These are phyloP conservation scores for Vulpes ferrilata DNA, from an alignment of 2,113 vertebrate genomes.

Conservation along the genomic window DNA sequence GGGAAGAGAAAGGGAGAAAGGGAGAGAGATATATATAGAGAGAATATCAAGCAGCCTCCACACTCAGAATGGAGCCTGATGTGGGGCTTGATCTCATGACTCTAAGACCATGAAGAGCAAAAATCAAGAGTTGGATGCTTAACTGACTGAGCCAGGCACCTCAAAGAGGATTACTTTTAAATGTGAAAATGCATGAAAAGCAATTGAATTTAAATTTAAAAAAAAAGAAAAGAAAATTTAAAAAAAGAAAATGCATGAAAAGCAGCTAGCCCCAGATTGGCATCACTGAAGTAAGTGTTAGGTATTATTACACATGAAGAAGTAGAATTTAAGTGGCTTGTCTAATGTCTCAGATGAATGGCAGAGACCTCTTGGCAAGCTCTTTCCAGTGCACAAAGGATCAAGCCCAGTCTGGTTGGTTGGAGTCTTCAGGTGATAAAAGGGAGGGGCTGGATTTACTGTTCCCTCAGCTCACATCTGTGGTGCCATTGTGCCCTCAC, in stretches of 20 bases:
- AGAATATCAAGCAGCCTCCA: neutral
- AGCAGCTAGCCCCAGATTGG: neutral
- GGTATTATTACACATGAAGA: neutral
- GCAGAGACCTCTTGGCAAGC: neutral
- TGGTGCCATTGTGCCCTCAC: neutral
- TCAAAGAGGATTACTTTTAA: neutral
- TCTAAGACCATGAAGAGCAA: neutral
- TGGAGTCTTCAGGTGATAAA: neutral
- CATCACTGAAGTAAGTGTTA: neutral
- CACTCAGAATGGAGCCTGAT: neutral
- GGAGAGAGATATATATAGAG: neutral
- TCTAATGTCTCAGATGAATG: neutral
- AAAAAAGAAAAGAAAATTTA: no score
- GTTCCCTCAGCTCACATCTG: no score
- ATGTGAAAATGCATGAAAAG: neutral
- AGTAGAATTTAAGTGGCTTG: neutral
- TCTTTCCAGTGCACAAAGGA: neutral
- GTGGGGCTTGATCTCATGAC: neutral
- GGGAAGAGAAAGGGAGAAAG: neutral
- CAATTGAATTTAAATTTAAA: neutral
- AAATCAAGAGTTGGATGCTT: neutral
- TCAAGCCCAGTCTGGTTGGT: neutral
- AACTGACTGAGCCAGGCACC: neutral
- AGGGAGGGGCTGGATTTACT: neutral
- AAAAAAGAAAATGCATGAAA: neutral